phyloP scores from a whole-genome alignment of 2,888 invertebrate genomes.

The Cephus rjabovi region DNA sequence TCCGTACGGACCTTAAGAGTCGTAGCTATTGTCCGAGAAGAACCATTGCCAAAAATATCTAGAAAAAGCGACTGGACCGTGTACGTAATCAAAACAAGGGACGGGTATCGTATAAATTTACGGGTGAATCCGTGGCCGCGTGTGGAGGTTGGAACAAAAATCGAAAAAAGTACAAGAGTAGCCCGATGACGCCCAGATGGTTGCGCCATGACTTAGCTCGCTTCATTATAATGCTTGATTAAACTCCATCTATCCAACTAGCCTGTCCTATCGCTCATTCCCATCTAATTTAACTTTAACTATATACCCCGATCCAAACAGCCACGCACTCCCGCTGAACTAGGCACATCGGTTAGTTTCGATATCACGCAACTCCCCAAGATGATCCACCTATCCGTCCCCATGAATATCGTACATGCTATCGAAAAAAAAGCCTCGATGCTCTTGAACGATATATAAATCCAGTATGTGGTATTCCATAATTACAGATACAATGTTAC shows the following conservation, averaged over 20 bases:
- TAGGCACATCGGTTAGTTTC: not conserved
- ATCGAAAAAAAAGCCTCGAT: not conserved
- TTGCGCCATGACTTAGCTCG: conserved; percentile 19
- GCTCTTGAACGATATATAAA: not conserved
- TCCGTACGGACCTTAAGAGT: not conserved
- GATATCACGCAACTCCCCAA: not conserved
- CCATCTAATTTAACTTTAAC: conserved; percentile 20
- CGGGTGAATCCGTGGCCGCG: not conserved
- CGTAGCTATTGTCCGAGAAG: not conserved
- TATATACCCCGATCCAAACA: conserved; percentile 5
- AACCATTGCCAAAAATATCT: not conserved
- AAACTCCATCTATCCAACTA: conserved; percentile 20
- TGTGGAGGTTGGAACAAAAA: not conserved
- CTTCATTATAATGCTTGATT: conserved; percentile 23
- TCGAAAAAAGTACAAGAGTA: not conserved
- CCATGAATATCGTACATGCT: not conserved
- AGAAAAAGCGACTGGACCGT: not conserved
- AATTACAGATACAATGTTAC: not conserved
- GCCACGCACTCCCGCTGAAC: not conserved
- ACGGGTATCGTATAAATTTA: not conserved
- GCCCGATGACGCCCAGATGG: conserved; percentile 12
- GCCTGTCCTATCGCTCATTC: conserved; percentile 18
- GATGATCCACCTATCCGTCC: not conserved
- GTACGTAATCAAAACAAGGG: not conserved
- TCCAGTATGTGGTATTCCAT: not conserved